Evolutionary conservation across 2,113 vertebrate species (phyloP).

Genomic region (Cricetomys ansorgei): DNA sequence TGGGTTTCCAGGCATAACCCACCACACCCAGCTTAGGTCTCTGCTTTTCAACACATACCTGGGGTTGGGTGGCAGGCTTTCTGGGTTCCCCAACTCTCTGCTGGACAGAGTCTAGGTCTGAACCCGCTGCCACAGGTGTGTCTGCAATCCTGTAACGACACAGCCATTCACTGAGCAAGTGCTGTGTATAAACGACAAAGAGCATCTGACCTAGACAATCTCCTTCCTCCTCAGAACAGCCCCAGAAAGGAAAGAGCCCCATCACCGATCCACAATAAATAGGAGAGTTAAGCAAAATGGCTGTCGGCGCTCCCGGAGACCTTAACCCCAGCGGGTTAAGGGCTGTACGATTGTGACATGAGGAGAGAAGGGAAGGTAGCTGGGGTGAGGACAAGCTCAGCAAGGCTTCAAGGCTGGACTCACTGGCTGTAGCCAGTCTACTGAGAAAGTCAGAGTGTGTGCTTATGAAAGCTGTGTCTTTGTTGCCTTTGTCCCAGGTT

Average conservation of each 20-base stretch:
- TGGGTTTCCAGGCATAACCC: too few species aligned
- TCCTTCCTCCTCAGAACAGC: not conserved
- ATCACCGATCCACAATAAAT: not conserved
- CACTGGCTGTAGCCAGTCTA: not conserved
- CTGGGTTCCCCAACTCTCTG: not conserved
- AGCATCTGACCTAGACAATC: not conserved
- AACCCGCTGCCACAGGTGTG: not conserved
- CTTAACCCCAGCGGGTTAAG: too few species aligned
- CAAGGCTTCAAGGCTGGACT: not conserved
- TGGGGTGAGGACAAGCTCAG: not conserved
- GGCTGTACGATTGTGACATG: not conserved
- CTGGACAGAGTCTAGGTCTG: not conserved
- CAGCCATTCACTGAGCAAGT: not conserved
- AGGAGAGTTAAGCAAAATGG: not conserved
- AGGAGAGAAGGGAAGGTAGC: not conserved
- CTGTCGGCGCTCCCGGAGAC: not conserved
- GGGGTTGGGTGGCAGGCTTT: not conserved
- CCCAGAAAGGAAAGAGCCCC: not conserved
- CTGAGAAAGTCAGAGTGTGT: not conserved
- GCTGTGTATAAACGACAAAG: fast-evolving
- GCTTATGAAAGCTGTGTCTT: too few species aligned
- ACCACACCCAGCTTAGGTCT: not conserved
- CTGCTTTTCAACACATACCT: not conserved
- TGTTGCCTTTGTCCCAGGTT: not conserved
- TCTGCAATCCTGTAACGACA: not conserved